Conservation (phyloP, 30 jellyfish, hydroid and myxozoan species). For the Cassiopea xamachana region DNA sequence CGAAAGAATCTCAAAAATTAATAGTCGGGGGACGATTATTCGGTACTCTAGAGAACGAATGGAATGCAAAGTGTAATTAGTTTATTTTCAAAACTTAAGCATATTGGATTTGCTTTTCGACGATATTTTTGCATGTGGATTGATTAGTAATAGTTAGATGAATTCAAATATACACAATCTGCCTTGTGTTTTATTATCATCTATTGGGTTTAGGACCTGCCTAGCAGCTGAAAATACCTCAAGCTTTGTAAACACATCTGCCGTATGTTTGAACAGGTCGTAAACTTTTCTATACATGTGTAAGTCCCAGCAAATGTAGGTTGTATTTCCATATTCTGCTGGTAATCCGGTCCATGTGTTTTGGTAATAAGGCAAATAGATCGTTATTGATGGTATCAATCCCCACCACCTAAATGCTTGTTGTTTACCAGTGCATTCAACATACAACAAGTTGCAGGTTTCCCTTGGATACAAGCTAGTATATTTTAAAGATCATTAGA, state of each 20-base stretch:
- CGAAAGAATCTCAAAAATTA: no score
- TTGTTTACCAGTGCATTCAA: background rate
- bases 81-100: no score
- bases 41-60: no score
- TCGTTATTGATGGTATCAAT: background rate
- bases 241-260: constrained; percentile 50
- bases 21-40: no score
- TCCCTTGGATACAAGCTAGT: background rate
- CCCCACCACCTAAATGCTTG: background rate
- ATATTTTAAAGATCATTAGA: background rate
- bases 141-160: background rate
- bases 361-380: background rate
- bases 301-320: background rate
- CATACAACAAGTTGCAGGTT: background rate
- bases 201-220: constrained; percentile 53
- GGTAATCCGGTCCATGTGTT: background rate
- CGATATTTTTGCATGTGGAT: background rate
- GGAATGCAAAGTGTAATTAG: no score
- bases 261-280: constrained; percentile 66
- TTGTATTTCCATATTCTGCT: background rate
- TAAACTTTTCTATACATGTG: constrained; percentile 24
- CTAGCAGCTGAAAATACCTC: constrained; percentile 6
- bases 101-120: background rate
- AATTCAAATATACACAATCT: constrained; percentile 22
- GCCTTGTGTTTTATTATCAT: background rate